A percentile compares a stretch with the other conserved stretches of the same genome.
These are phyloP conservation scores for Anastrepha obliqua DNA, from an alignment of 1,140 invertebrate genomes.

Conservation along the genomic window DNA sequence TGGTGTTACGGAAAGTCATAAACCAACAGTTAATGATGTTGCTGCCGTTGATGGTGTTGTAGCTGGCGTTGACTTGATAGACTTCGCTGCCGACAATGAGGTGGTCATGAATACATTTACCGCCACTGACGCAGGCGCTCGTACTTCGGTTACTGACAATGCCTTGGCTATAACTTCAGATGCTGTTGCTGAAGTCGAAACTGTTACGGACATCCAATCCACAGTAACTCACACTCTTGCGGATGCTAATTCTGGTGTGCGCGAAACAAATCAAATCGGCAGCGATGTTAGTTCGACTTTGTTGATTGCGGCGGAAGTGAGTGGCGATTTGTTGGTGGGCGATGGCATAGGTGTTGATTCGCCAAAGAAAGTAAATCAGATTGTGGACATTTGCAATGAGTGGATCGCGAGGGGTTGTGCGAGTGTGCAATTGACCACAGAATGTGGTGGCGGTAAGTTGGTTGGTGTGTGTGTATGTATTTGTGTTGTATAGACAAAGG, in stretches of 20 bases:
- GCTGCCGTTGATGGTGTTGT: background rate
- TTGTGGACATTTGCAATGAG: background rate
- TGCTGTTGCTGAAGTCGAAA: background rate
- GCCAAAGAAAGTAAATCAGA: constrained; percentile 28
- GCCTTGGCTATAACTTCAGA: background rate
- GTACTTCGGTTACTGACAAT: background rate
- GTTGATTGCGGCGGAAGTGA: constrained; percentile 47
- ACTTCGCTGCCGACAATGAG: background rate
- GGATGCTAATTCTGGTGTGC: background rate
- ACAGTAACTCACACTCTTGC: background rate
- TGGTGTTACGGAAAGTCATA: background rate
- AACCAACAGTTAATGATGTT: background rate
- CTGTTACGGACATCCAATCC: background rate
- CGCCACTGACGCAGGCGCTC: background rate
- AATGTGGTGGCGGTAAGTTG: constrained; percentile 34
- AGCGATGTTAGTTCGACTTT: background rate
- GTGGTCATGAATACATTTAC: too few relatives aligned
- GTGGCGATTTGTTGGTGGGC: constrained; percentile 43
- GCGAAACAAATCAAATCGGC: constrained; percentile 1
- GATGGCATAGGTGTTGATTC: constrained; percentile 33
- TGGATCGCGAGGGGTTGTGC: background rate
- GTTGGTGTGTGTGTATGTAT: background rate
- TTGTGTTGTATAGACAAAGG: background rate
- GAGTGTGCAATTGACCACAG: constrained; percentile 13
- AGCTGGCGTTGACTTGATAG: background rate